Conservation (phyloP, 2,888 invertebrate genomes). For the Parasteatoda lunata region DNA sequence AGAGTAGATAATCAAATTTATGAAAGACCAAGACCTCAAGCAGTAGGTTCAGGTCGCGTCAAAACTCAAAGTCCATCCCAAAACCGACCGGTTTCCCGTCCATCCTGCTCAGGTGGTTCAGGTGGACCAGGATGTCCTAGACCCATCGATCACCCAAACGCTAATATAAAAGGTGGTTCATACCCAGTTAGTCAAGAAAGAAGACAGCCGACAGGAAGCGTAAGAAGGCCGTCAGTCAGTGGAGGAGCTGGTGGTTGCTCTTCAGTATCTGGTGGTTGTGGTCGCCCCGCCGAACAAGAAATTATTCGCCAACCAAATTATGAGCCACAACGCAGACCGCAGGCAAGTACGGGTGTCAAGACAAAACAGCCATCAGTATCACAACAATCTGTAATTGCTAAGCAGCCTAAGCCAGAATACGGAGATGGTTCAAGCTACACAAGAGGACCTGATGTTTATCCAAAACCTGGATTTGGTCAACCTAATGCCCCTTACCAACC, state of each 20-base stretch:
- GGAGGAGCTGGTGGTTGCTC: slow-evolving; percentile 38
- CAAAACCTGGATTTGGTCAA: slow-evolving; percentile 61
- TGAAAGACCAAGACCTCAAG: slow-evolving; percentile 40
- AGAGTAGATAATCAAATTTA: slow-evolving; percentile 23
- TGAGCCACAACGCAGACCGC: slow-evolving; percentile 13
- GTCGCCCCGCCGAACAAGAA: slow-evolving; percentile 14
- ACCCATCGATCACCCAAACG: slow-evolving; percentile 60
- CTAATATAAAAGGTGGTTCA: slow-evolving; percentile 60
- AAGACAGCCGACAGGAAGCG: slow-evolving; percentile 36
- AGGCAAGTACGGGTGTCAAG: slow-evolving; percentile 27
- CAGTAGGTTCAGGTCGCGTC: slow-evolving; percentile 29
- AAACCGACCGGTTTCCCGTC: slow-evolving; percentile 33
- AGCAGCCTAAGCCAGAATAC: slow-evolving; percentile 48
- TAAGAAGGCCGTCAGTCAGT: slow-evolving; percentile 1
- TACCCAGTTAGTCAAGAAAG: slow-evolving; percentile 22
- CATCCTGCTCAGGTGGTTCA: slow-evolving; percentile 10
- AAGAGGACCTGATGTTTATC: slow-evolving; percentile 55
- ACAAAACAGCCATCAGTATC: slow-evolving; percentile 34
- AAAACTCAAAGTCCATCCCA: slow-evolving; percentile 48
- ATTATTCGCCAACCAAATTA: slow-evolving; percentile 21
- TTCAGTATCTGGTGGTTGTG: slow-evolving; percentile 28
- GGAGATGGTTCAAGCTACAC: slow-evolving; percentile 51
- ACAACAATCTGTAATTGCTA: slow-evolving; percentile 21
- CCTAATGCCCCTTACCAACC: slow-evolving; percentile 45
- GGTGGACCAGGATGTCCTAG: slow-evolving; percentile 40